Base-by-base conservation (phyloP, 2,888 invertebrate genomes). In the Tupiocoris notatus region DNA sequence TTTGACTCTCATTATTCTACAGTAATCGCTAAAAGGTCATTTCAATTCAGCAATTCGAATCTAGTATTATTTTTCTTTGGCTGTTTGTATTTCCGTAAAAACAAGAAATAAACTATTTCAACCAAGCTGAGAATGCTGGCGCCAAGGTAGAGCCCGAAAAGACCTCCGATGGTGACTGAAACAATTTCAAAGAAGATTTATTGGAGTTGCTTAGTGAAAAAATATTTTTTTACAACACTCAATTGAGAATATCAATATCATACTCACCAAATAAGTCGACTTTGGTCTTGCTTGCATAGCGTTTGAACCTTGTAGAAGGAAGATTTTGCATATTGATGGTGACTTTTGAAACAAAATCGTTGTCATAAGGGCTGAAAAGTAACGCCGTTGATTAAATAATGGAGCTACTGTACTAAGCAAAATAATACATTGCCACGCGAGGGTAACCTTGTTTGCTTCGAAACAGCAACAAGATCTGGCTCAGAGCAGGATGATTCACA, bases 401-500 rank as follows among this genome's bases (percentile, higher is more conserved):
- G 1, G 3, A 54, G 1, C 12, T n/a, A 3, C 1, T 18, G 7
- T 54, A 7, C 20, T 21, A n/a, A 12, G 68, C 3, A 16, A 57
- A n/a, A 6, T 23, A 18, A n/a, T 9, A 6, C 22, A 54, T 39
- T 22, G 12, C 39, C 22, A 54, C 59, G n/a, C 23, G 20, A n/a
- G 39, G 16, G 18, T 0, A n/a, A 63, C 64, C 57, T 57, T 24
- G 23, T 17, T 18, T 63, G 64, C 24, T 74, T 74, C 0, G 74
- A 64, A 16, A 74, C 74, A 2, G 64, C 66, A 18, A 17, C 23
- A 12, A 73, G 24, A 57, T 85, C 85, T 0, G 88, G 86, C 81
- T 89, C 89, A 56, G 86, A 86, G 79, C 89, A 89, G 16, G 87
- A 87, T 81, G 88, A 87, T 0, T 88, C 85, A 80, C 89, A 89